Base-by-base conservation (phyloP, 2,113 vertebrate species). In the Cephalopholis sonnerati region DNA sequence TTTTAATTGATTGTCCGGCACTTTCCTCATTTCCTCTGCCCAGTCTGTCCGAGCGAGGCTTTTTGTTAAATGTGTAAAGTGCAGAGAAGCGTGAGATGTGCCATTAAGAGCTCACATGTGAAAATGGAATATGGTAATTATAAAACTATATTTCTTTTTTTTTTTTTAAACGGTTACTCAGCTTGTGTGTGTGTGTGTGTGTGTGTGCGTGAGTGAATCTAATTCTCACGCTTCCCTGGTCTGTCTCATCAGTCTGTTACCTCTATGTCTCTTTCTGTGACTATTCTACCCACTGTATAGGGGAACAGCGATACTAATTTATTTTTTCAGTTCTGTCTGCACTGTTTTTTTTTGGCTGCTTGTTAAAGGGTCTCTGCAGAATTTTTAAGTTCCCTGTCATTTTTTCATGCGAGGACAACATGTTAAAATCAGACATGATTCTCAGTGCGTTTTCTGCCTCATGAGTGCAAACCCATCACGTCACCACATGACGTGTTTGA, bases 1-100 rank as follows among this genome's bases (percentile, higher is more conserved):
- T n/a, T 70, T 65, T 41, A 81, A 89, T 85, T 89, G 81, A 87
- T 86, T 89, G 81, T 76, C 67, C 74, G 36, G 80, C 39, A 50
- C 75, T 81, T 87, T 84, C 46, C 77, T 84, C 58, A 85, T 91
- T 89, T 87, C 79, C 71, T 87, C 66, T 11, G 59, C 58, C 22
- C 0, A 18, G 8, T 67, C 53, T 55, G 55, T 79, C 65, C 8
- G 0, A 76, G 55, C 8, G 5, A 70, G 58, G 67, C 71, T 66
- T 88, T 80, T 44, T 74, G 74, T 74, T n/a, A 71, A 83, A 74
- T 18, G 27, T 74, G 66, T 67, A 44, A 75, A 79, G 32, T 66
- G 53, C 36, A 29, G 44, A 62, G 55, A 74, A 6, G 18, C 5
- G 25, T 22, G 10, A 48, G 50, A 50, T 46, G 48, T 54, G 41